Conservation (phyloP, 1,140 invertebrate genomes). For the Proctacanthus coquilletti region DNA sequence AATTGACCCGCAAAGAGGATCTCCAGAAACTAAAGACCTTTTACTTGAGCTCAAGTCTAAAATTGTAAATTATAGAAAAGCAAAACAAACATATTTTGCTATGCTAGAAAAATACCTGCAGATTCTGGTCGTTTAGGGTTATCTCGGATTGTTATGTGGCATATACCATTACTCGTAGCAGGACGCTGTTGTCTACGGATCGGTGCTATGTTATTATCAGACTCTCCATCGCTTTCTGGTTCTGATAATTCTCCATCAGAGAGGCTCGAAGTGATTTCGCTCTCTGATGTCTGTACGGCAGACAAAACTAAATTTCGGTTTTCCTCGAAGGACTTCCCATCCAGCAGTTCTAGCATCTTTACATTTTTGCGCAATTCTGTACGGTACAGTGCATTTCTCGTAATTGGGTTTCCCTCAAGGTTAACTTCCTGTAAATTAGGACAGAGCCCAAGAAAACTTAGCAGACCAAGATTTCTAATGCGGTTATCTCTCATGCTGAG, state of each 20-base stretch:
- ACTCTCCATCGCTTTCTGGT: not conserved
- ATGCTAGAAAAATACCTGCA: not conserved
- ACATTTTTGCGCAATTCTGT: slow-evolving; percentile 25
- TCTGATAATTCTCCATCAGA: not conserved
- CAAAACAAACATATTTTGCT: not conserved
- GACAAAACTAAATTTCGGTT: not conserved
- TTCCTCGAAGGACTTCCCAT: slow-evolving; percentile 19
- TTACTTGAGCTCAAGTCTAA: not conserved
- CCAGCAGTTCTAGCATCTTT: slow-evolving; percentile 27
- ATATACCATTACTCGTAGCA: not conserved
- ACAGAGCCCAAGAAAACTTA: slow-evolving; percentile 32
- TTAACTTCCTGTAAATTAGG: slow-evolving; percentile 27
- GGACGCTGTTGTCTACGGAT: not conserved
- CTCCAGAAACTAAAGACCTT: not conserved
- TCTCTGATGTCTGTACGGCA: not conserved
- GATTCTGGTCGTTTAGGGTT: too few relatives aligned
- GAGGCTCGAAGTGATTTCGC: not conserved
- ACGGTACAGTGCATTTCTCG: slow-evolving; percentile 24
- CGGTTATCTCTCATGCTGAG: slow-evolving; percentile 24
- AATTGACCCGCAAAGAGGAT: not conserved
- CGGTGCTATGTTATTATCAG: not conserved
- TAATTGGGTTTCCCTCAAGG: slow-evolving; percentile 29
- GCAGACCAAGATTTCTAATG: slow-evolving; percentile 26
- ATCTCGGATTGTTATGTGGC: not conserved
- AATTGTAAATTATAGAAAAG: not conserved